A percentile compares a stretch with the other conserved stretches of the same genome.
Evolutionary conservation across 2,888 invertebrate species (phyloP).

Genomic region (Drosophila quinaria): DNA sequence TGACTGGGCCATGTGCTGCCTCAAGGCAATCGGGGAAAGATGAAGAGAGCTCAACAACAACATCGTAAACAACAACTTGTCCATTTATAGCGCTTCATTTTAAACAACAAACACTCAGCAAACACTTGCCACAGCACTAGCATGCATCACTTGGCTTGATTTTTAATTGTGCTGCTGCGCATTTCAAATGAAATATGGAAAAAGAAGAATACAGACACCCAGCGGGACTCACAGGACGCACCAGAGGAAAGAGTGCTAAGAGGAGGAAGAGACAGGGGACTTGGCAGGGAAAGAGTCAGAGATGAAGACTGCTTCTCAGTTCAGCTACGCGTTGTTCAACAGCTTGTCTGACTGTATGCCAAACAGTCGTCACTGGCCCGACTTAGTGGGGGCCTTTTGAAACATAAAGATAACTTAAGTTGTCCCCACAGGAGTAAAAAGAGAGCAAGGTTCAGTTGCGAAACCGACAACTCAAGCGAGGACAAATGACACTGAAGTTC

Average conservation of each 20-base stretch:
- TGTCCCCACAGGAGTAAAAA: slow-evolving; percentile 62
- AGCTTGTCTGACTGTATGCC: slow-evolving; percentile 59
- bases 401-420: slow-evolving; percentile 74
- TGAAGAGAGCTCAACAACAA: slow-evolving; percentile 16
- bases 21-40: slow-evolving; percentile 41
- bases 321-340: slow-evolving; percentile 46
- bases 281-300: not conserved
- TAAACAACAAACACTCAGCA: slow-evolving; percentile 62
- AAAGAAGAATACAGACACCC: slow-evolving; percentile 45
- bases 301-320: slow-evolving; percentile 18
- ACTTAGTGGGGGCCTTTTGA: slow-evolving; percentile 69
- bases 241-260: slow-evolving; percentile 10
- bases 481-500: slow-evolving; percentile 69
- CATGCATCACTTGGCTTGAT: slow-evolving; percentile 69
- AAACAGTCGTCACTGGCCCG: slow-evolving; percentile 54
- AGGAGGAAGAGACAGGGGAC: not conserved
- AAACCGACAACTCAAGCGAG: slow-evolving; percentile 52
- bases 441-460: slow-evolving; percentile 53
- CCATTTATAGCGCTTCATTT: slow-evolving; percentile 71
- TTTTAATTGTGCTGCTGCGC: slow-evolving; percentile 71
- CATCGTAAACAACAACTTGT: slow-evolving; percentile 48
- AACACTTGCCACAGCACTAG: slow-evolving; percentile 56
- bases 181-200: slow-evolving; percentile 68
- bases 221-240: slow-evolving; percentile 36
- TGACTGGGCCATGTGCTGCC: slow-evolving; percentile 65